Evolutionary conservation across 2,888 invertebrate species (phyloP).

Genomic region (Arctia plantaginis): DNA sequence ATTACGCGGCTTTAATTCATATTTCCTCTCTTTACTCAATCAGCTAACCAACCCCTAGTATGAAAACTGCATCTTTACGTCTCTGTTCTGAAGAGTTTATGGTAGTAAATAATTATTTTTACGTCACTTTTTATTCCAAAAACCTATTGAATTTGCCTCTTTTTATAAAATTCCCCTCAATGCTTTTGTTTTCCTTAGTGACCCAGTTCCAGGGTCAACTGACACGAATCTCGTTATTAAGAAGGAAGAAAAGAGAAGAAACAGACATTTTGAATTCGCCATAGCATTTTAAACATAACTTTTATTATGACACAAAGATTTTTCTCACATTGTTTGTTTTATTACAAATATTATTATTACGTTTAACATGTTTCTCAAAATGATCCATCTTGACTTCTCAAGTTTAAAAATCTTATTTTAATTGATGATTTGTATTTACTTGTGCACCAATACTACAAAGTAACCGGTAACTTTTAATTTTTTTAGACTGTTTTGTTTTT

Average conservation of each 20-base stretch:
- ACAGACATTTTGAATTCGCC: not conserved
- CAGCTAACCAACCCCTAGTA: no score
- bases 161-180: not conserved
- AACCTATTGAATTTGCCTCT: not conserved
- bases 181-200: not conserved
- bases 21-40: not conserved
- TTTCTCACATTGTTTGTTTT: not conserved
- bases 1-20: not conserved
- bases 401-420: not conserved
- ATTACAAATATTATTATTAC: not conserved
- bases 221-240: constrained; percentile 3
- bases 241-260: not conserved
- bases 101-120: not conserved
- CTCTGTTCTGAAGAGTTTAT: not conserved
- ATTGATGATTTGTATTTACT: not conserved
- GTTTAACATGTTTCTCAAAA: not conserved
- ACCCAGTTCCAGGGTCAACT: not conserved
- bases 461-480: not conserved
- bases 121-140: not conserved
- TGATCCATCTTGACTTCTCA: not conserved
- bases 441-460: not conserved
- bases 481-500: not conserved
- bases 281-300: not conserved
- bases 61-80: not conserved
- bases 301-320: not conserved